Evolutionary conservation across 2,888 invertebrate species (phyloP).

Genomic region (Lymantria monacha): DNA sequence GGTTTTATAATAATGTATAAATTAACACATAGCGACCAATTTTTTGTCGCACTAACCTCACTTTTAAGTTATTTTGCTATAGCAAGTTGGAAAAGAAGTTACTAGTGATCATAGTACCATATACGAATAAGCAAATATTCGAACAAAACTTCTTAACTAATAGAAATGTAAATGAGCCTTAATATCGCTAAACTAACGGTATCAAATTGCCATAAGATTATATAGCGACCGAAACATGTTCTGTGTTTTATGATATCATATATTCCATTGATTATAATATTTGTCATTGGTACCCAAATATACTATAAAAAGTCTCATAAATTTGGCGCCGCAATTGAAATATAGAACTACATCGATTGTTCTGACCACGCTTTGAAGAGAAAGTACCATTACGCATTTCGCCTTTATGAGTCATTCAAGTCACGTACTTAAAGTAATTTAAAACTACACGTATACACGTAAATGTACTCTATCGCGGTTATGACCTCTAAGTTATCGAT

Average conservation of each 20-base stretch:
- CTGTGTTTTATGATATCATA: too few relatives aligned
- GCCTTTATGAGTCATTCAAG: constrained; percentile 51
- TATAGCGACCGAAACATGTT: constrained; percentile 1
- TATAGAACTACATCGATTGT: constrained; percentile 6
- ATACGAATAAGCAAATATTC: too few relatives aligned
- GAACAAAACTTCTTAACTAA: too few relatives aligned
- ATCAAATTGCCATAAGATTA: constrained; percentile 38
- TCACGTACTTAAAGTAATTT: constrained; percentile 58
- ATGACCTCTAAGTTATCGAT: not conserved
- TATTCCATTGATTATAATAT: too few relatives aligned
- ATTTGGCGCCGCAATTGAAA: constrained; percentile 4
- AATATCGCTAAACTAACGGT: constrained; percentile 47
- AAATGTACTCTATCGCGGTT: constrained; percentile 31
- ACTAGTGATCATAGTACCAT: too few relatives aligned
- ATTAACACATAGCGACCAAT: too few relatives aligned
- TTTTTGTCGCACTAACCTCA: too few relatives aligned
- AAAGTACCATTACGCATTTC: constrained; percentile 49
- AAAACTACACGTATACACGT: constrained; percentile 28
- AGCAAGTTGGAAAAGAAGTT: too few relatives aligned
- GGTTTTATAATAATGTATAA: too few relatives aligned
- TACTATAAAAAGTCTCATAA: not conserved
- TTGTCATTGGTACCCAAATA: too few relatives aligned
- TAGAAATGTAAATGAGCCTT: constrained; percentile 4
- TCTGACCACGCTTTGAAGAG: constrained; percentile 36
- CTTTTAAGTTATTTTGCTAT: too few relatives aligned